Evolutionary conservation across 2,888 invertebrate species (phyloP).

Genomic region (Ptychoptera contaminata): DNA sequence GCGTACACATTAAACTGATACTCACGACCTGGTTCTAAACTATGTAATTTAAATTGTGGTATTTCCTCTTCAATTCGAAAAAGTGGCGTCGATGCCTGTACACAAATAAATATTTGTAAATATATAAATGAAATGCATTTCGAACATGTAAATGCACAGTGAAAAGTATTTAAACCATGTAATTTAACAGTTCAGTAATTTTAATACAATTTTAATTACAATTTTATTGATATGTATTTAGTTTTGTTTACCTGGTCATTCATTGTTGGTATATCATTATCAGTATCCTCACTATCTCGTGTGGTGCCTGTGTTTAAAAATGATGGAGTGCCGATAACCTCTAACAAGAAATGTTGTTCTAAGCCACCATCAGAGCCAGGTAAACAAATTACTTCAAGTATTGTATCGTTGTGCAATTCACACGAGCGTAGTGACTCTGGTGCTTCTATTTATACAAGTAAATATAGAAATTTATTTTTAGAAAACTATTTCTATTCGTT

Average conservation of each 20-base stretch:
- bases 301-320: conserved; percentile 34
- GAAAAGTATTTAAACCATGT: too few relatives aligned
- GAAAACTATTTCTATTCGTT: too few relatives aligned
- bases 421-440: conserved; percentile 66
- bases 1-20: conserved; percentile 71
- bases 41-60: conserved; percentile 57
- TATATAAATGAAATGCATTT: too few relatives aligned
- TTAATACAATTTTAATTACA: too few relatives aligned
- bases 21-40: conserved; percentile 56
- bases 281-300: conserved; percentile 24
- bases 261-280: conserved; percentile 45
- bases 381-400: conserved; percentile 51
- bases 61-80: conserved; percentile 45
- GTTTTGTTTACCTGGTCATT: conserved; percentile 41
- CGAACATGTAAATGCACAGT: too few relatives aligned
- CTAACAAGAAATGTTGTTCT: conserved; percentile 65
- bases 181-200: too few relatives aligned
- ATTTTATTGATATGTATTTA: neutral
- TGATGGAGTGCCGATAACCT: conserved; percentile 48
- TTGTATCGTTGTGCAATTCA: conserved; percentile 49
- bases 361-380: conserved; percentile 71
- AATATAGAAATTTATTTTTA: conserved; percentile 1
- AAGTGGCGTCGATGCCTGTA: conserved; percentile 39
- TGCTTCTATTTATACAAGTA: conserved; percentile 37
- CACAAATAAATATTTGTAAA: conserved; percentile 2